Evolutionary conservation across 2,888 invertebrate species (phyloP), one percentile per base, ranked within the genome.

Genomic region (Caradrina kadenii): DNA sequence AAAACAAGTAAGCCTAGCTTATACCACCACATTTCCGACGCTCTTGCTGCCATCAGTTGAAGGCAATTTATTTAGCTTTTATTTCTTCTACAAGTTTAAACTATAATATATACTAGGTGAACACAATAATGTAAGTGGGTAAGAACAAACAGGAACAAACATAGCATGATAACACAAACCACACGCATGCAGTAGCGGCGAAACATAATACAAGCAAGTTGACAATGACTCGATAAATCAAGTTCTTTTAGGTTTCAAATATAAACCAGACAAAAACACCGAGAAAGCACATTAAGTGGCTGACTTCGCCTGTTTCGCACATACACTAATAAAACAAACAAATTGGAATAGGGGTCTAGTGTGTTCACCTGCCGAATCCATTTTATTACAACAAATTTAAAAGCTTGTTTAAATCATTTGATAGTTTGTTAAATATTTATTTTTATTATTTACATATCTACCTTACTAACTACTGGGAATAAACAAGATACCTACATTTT

Each of bases 311-410:
- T 55, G 39, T 62, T 67, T 69, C 52, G 48, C 54, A 81, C 63
- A 70, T 53, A 61, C 48, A 68, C 71, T 77, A 74, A 55, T 61
- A 65, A 42, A 58, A 79, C 55, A 71, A 72, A 65, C 48, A 80
- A 55, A 65, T 55, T 66, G 13, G 42, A 56, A 53, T 22, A 76
- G 52, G 26, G 67, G 73, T 74, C 82, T 83, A 83, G 83, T 81
- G 84, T 79, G 82, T 82, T 79, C 73, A 82, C 81, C 67, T 79
- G 79, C 73, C 58, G 39, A 79, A 67, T 75, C 76, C 76, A 79
- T 69, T 70, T 49, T 42, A 49, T 26, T 31, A 39, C 15, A 63
- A 54, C 5, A 17, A 56, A 22, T 39, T 48, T 15, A 50, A 54
- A 66, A 21, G 50, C 10, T 35, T 17, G 15, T 1, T 67, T 26